Base-by-base conservation (phyloP, 1,140 invertebrate species). In the Cotesia typhae region DNA sequence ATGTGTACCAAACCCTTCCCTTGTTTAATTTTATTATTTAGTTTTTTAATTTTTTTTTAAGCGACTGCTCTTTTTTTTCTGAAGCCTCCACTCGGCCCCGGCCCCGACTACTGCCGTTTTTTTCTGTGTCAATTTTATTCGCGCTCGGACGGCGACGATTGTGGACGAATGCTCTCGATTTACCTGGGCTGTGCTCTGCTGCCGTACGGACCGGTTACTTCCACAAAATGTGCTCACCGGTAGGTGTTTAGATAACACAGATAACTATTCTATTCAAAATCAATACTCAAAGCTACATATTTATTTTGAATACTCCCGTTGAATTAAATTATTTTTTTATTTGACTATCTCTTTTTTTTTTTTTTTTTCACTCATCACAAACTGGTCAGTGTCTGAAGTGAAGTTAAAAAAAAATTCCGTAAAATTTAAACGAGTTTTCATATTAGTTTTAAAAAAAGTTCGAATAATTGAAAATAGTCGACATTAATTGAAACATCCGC, bases 21-120 rank as follows among this genome's bases (percentile, higher is more conserved):
- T 47, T 47, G 41, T 47, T 47, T 47, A 47, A 47, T 65, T 10
- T 65, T 10, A 20, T 57, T 17, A 12, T 20, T 57, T 57, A 5
- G 9, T 57, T 17, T 57, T 20, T 57, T 57, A 5, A 0, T 17
- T n/a, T 6, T 9, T 10, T 47, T 47, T 47, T 10, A 73, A 55
- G 57, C 60, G 52, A 47, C 71, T 36, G 35, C 38, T 10, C 51
- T 36, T 61, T 4, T 59, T 14, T 41, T 66, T 64, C 74, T 59
- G 75, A 60, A 51, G 51, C 53, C 53, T 68, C 72, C 72, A 72
- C 73, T 66, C 35, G 38, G 36, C 64, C 28, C 59, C 71, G n/a
- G 14, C 41, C 41, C 6, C 6, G 2, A 10, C 41, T 55, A 2
- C 20, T 28, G 57, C 4, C 20, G 57, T 55, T 55, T 59, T 55